Base-by-base conservation (phyloP, 2,888 invertebrate genomes). In the Melanotus villosus region DNA sequence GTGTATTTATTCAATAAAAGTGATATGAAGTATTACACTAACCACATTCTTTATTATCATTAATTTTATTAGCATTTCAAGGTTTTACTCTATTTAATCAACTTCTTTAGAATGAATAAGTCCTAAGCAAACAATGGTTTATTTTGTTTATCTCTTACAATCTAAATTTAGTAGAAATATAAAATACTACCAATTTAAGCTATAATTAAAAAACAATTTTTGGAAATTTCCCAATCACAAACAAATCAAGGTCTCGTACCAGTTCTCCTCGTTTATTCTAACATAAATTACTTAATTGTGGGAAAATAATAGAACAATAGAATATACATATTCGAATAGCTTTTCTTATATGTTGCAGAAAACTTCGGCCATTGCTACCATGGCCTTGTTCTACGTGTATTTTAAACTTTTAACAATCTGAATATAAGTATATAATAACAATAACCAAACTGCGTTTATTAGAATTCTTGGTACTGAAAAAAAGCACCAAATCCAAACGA, bases 211-310 rank as follows among this genome's bases (percentile, higher is more conserved):
- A 43, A 43, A 43, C 12, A 12, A 10, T 50, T 34, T 54, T 54
- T 54, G 10, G 9, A 54, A 32, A 54, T 34, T 54, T 34, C 54
- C n/a, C 21, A 34, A 32, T 54, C 34, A 54, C n/a, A 34, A 50
- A n/a, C 34, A 54, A 54, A 54, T 34, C 34, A 34, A 54, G 54
- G 34, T 34, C 54, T 34, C 21, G 54, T 54, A 34, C 54, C 34
- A 54, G 18, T 34, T 50, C 50, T 43, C 19, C 26, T 50, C 50
- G 43, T 50, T 50, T 50, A 26, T 54, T 34, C 19, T 34, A 54
- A 19, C 54, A 34, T 30, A 34, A 34, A 34, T 54, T 34, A 34
- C 19, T 19, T n/a, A 54, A 54, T 32, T 54, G 54, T 54, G 54
- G 23, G 54, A 54, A 54, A 54, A 34, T 10, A 1, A 16, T 32